A percentile compares a stretch with the other conserved stretches of the same genome.
Conservation (phyloP, 2,888 invertebrate species). For the Homarus gammarus region DNA sequence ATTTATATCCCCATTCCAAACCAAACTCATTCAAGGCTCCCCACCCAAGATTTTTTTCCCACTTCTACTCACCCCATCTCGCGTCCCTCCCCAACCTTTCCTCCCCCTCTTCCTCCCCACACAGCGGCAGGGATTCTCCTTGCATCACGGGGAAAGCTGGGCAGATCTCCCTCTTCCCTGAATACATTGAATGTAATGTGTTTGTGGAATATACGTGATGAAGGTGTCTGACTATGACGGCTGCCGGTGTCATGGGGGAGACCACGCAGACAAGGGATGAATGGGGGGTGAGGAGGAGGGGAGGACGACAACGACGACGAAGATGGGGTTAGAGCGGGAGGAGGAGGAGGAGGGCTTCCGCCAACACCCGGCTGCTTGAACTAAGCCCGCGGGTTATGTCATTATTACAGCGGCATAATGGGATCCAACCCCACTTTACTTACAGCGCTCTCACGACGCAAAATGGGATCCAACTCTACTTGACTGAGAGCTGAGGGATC, state of each 20-base stretch:
- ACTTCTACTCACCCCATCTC: too few relatives aligned
- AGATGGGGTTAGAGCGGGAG: neutral
- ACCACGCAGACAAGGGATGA: neutral
- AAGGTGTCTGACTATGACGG: neutral
- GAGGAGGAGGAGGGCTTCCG: too few relatives aligned
- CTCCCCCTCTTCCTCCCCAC: neutral
- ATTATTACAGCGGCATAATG: too few relatives aligned
- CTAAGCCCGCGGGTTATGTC: too few relatives aligned
- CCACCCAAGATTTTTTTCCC: too few relatives aligned
- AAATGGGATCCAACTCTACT: too few relatives aligned
- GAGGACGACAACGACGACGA: neutral
- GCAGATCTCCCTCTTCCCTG: neutral
- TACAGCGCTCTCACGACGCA: too few relatives aligned
- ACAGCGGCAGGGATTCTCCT: neutral
- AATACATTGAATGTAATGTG: conserved; percentile 4
- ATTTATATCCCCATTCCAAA: too few relatives aligned
- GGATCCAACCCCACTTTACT: too few relatives aligned
- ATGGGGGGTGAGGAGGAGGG: neutral
- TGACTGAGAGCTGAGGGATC: too few relatives aligned
- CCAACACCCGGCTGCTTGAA: too few relatives aligned
- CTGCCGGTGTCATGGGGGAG: neutral
- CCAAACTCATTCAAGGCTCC: too few relatives aligned
- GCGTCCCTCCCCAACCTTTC: neutral
- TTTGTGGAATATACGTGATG: neutral
- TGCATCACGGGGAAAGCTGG: neutral